Base-by-base conservation (phyloP, 2,797 vertebrate species). In the Enteromius unitaeniatus region DNA sequence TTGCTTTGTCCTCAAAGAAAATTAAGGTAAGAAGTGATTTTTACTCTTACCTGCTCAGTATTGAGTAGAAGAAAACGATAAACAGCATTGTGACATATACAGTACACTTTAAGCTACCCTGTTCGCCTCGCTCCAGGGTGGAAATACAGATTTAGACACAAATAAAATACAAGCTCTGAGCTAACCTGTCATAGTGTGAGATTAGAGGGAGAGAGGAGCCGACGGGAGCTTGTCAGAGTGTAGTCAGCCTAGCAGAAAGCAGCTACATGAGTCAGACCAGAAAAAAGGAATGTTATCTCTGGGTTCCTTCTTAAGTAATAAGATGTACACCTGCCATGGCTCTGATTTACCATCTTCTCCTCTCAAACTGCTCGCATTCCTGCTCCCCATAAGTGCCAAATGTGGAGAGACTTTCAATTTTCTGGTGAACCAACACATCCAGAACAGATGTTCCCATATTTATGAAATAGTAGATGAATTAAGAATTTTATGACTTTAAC, bases 81-180 rank as follows among this genome's bases (percentile, higher is more conserved):
- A 85, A 69, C 67, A 23, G 31, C 49, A 78, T 62, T 72, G 55
- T 45, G 68, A 77, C 79, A 23, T 42, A 70, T 79, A 69, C 74
- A 73, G 67, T 65, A 60, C 1, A 47, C 69, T 47, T 60, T 77
- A 82, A 84, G 69, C 74, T 81, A 49, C 69, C 80, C 81, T 85
- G 81, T 91, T 89, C 89, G 64, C 58, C 79, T 85, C 4, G 6
- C 64, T 79, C 40, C 19, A 11, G n/a, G 82, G 89, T 92, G 86
- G 87, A 87, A 91, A 89, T 83, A 85, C 68, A 79, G 92, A 93
- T 89, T 91, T 91, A 92, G 88, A 90, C 93, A 92, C 91, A 82
- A 76, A 92, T 92, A 90, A 94, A 94, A 92, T 92, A 91, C 91
- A 88, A 91, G 89, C 92, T 92, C 91, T 93, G 92, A 93, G 94